Conservation (phyloP, 1,140 invertebrate genomes). For the Drosophila bocqueti region DNA sequence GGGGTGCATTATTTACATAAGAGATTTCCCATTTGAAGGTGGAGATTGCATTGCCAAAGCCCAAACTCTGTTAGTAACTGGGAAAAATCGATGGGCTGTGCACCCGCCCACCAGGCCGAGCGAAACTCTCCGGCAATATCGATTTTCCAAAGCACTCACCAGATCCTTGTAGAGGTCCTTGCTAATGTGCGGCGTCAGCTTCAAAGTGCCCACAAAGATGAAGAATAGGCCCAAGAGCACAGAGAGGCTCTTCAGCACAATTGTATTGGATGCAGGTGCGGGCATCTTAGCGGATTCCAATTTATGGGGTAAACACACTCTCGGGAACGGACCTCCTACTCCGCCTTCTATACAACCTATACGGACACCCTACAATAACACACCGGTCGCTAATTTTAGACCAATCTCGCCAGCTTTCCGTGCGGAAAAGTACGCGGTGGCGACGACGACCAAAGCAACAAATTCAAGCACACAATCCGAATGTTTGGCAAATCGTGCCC, state of each 20-base stretch:
- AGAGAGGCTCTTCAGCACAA: conserved; percentile 95
- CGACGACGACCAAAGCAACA: conserved; percentile 38
- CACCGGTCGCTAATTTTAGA: conserved; percentile 79
- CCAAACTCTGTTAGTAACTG: not conserved
- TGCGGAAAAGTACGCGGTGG: conserved; percentile 52
- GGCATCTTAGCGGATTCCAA: conserved; percentile 64
- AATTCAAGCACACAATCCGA: conserved; percentile 66
- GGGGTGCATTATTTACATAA: conserved; percentile 32
- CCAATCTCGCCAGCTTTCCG: conserved; percentile 65
- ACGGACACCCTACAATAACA: conserved; percentile 70
- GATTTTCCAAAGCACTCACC: conserved; percentile 88
- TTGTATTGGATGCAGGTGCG: conserved; percentile 85
- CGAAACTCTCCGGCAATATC: conserved; percentile 28
- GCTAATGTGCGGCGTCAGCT: conserved; percentile 95
- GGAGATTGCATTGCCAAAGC: not conserved
- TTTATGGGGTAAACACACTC: conserved; percentile 32
- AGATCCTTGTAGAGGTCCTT: conserved; percentile 98
- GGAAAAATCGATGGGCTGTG: conserved; percentile 53
- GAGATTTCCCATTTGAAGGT: not conserved
- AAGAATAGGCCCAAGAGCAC: conserved; percentile 97
- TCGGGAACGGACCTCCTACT: conserved; percentile 40
- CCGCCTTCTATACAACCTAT: conserved; percentile 35
- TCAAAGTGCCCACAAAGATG: conserved; percentile 96
- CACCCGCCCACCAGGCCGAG: conserved; percentile 18
- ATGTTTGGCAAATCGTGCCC: conserved; percentile 71